phyloP scores from a whole-genome alignment of 2,797 vertebrate genomes.

The Gymnoscopelus braueri region DNA sequence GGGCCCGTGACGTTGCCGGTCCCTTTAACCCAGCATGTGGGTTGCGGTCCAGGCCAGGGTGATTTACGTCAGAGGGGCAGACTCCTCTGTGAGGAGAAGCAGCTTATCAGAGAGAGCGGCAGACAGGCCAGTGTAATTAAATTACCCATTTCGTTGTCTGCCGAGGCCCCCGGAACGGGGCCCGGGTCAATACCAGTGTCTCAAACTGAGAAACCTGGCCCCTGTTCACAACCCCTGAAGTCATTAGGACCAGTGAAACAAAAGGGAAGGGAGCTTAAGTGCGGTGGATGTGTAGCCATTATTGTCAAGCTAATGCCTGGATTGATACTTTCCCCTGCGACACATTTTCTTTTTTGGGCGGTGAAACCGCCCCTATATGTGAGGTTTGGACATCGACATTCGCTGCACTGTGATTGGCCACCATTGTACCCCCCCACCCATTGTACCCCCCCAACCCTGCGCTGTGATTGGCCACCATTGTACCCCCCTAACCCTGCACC shows the following conservation, averaged over 20 bases:
- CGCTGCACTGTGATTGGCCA: no score
- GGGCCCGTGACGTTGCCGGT: constrained; percentile 31
- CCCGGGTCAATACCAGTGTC: constrained; percentile 49
- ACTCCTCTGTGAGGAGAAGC: constrained; percentile 55
- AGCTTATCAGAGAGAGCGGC: constrained; percentile 63
- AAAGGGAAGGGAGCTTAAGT: constrained; percentile 26
- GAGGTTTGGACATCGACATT: no score
- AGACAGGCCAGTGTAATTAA: constrained; percentile 62
- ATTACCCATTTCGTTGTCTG: constrained; percentile 68
- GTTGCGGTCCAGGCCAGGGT: constrained; percentile 26
- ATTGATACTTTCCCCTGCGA: neutral
- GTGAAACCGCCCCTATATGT: no score
- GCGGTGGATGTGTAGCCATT: constrained; percentile 14
- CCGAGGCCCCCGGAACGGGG: constrained; percentile 61
- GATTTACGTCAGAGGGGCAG: constrained; percentile 55
- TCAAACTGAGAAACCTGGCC: constrained; percentile 56
- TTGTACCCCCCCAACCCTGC: no score
- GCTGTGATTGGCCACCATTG: no score
- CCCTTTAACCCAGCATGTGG: constrained; percentile 47
- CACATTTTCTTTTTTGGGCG: no score
- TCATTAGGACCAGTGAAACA: constrained; percentile 48
- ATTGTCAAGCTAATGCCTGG: neutral
- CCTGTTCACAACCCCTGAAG: constrained; percentile 43
- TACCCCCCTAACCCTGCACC: no score
- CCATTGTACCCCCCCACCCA: no score